A percentile compares a stretch with the other conserved stretches of the same genome.
Conservation (phyloP, 2,797 vertebrate genomes). For the Austrolebias charrua region DNA sequence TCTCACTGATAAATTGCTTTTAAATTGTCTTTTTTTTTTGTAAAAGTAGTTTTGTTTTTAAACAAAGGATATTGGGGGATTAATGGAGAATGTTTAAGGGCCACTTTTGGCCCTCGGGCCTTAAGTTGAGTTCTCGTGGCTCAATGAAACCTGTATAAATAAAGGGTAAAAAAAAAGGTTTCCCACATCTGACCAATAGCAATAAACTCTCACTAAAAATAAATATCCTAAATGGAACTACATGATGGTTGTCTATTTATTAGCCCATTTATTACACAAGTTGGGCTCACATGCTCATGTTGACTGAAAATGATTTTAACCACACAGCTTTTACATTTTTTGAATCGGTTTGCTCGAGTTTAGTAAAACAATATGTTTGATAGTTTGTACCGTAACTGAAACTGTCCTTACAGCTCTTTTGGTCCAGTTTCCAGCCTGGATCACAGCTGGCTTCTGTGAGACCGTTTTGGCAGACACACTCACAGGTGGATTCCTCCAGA, state of each 20-base stretch:
- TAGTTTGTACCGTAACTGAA: not conserved
- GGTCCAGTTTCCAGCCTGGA: slow-evolving; percentile 76
- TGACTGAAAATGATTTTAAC: not conserved
- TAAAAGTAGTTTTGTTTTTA: no score
- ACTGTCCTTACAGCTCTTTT: slow-evolving; percentile 67
- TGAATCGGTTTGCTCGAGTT: not conserved
- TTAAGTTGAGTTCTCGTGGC: no score
- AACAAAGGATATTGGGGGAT: no score
- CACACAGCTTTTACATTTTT: not conserved
- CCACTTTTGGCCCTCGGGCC: no score
- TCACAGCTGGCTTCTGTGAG: slow-evolving; percentile 78
- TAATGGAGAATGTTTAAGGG: no score
- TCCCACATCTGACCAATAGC: no score
- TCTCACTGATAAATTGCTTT: no score
- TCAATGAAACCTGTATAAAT: no score
- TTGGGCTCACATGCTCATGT: not conserved
- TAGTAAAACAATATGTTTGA: not conserved
- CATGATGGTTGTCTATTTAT: not conserved
- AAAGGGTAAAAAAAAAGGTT: no score
- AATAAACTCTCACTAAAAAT: not conserved
- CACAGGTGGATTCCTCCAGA: slow-evolving; percentile 74
- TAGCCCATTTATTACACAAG: not conserved
- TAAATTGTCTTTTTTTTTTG: no score
- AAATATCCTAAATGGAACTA: not conserved
- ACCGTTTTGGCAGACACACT: slow-evolving; percentile 77